phyloP scores from a whole-genome alignment of 2,888 invertebrate species.

The Bursaphelenchus okinawaensis region DNA sequence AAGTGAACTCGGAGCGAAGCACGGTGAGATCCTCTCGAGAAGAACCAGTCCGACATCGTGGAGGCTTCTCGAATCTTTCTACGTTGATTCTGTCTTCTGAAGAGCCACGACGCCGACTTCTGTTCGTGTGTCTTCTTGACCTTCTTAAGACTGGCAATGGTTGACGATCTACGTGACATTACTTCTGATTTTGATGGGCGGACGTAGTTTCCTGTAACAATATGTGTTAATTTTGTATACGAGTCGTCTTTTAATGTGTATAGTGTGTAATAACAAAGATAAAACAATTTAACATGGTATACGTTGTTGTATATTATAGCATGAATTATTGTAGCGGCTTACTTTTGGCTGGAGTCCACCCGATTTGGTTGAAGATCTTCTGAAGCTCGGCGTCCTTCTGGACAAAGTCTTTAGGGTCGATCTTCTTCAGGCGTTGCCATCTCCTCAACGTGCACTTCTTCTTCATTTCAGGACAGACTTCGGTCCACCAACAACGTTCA shows the following conservation, averaged over 20 bases:
- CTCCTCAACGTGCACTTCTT: slow-evolving; percentile 1
- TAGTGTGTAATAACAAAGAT: too few species aligned
- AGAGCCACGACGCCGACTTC: not conserved
- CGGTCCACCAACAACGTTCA: slow-evolving; percentile 13
- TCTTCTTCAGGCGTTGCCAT: slow-evolving; percentile 7
- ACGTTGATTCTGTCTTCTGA: not conserved
- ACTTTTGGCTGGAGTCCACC: slow-evolving; percentile 5
- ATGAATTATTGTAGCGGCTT: not conserved
- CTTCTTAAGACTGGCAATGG: too few species aligned
- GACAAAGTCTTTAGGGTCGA: slow-evolving; percentile 6
- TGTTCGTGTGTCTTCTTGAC: not conserved
- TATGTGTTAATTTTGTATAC: not conserved
- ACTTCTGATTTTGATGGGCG: too few species aligned
- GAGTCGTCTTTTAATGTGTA: too few species aligned
- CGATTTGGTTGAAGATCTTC: slow-evolving; percentile 1
- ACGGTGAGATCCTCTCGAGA: not conserved
- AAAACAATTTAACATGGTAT: too few species aligned
- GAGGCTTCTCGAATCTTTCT: not conserved
- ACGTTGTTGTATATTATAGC: too few species aligned
- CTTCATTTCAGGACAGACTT: not conserved
- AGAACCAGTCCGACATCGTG: not conserved
- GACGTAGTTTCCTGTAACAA: not conserved
- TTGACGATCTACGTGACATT: too few species aligned
- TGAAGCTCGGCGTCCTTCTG: not conserved
- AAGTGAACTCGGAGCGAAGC: not conserved